A percentile compares a stretch with the other conserved stretches of the same genome.
Conservation (phyloP, 1,140 invertebrate genomes). For the Wasmannia auropunctata region DNA sequence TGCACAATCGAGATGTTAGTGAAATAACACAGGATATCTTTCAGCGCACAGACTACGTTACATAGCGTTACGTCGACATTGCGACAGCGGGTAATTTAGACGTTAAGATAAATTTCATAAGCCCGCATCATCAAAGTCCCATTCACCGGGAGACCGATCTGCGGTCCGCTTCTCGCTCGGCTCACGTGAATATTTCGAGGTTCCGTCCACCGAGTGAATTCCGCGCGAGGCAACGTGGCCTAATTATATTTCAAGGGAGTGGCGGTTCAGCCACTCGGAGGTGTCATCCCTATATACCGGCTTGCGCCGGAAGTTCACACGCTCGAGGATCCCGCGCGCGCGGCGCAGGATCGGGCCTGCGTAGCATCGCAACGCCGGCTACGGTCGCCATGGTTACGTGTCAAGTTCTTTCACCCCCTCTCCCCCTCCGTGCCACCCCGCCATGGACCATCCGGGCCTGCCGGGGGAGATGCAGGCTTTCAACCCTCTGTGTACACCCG, state of each 20-base stretch:
- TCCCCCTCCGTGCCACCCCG: constrained; percentile 37
- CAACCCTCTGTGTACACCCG: constrained; percentile 75
- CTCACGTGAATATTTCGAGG: constrained; percentile 41
- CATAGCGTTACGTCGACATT: background rate
- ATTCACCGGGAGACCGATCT: background rate
- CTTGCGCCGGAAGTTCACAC: constrained; percentile 51
- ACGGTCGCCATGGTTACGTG: constrained; percentile 67
- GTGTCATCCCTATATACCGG: constrained; percentile 52
- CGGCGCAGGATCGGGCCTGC: constrained; percentile 77
- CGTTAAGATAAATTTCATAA: constrained; percentile 37
- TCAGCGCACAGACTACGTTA: background rate
- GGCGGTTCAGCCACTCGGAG: constrained; percentile 65
- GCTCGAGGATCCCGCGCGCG: constrained; percentile 62
- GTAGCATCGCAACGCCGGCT: constrained; percentile 60
- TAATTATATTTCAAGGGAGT: constrained; percentile 73
- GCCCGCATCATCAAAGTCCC: constrained; percentile 37
- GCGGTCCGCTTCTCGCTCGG: background rate
- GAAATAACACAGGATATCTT: background rate
- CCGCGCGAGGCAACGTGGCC: constrained; percentile 29
- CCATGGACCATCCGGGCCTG: constrained; percentile 39
- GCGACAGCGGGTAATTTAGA: background rate
- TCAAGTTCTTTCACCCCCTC: constrained; percentile 20
- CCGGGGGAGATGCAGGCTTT: constrained; percentile 74
- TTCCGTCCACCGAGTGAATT: constrained; percentile 1
- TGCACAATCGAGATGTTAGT: background rate